A percentile compares a stretch with the other conserved stretches of the same genome.
Conservation (phyloP, 2,113 vertebrate species). For the Pantherophis guttatus region DNA sequence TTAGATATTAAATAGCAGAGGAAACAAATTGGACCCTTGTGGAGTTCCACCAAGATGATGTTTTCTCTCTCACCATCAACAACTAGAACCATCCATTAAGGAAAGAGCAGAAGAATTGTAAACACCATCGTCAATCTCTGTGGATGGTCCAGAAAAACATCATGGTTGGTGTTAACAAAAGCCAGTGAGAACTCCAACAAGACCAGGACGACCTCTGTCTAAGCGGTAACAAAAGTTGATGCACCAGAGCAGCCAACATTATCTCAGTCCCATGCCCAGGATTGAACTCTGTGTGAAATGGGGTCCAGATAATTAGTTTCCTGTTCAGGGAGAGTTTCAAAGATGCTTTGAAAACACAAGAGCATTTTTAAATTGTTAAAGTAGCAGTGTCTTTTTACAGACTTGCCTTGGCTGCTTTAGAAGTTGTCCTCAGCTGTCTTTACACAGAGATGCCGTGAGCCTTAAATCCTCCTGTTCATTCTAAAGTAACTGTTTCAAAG, state of each 20-base stretch:
- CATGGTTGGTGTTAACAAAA: neutral
- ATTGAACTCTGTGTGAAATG: neutral
- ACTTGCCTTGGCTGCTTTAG: neutral
- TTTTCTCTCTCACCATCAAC: neutral
- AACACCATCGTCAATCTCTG: neutral
- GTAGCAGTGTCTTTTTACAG: neutral
- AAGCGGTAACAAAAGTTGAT: neutral
- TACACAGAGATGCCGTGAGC: neutral
- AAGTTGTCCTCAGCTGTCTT: neutral
- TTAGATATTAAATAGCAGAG: neutral
- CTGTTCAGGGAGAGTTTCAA: neutral
- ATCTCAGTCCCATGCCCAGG: neutral
- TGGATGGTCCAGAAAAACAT: neutral
- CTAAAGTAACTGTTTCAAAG: neutral
- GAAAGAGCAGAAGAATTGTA: neutral
- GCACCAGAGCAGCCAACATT: neutral
- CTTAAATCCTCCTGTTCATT: neutral
- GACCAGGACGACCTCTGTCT: neutral
- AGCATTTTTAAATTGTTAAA: neutral
- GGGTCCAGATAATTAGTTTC: neutral
- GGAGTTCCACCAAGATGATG: neutral
- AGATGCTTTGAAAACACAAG: neutral
- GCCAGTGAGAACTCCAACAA: neutral
- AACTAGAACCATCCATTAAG: neutral
- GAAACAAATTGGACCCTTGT: neutral